Evolutionary conservation across 2,113 vertebrate species (phyloP).

Genomic region (Heterotis niloticus): DNA sequence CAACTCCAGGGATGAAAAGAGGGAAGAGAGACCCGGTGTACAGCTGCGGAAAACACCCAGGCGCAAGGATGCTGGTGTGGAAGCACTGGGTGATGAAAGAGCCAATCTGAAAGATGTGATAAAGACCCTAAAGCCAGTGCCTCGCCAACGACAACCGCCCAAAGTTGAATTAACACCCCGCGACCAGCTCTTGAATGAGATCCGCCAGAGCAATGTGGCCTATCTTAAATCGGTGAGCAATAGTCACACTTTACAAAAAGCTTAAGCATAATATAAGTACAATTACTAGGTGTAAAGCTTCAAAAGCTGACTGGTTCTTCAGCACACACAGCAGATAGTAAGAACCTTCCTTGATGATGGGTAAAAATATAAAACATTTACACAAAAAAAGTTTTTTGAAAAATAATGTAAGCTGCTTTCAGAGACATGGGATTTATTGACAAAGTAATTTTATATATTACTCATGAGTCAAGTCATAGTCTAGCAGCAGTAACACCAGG

Average conservation of each 20-base stretch:
- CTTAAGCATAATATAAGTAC: no score
- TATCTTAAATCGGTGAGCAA: constrained; percentile 81
- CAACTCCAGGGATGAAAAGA: constrained; percentile 57
- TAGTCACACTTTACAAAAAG: no score
- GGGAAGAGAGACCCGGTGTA: constrained; percentile 61
- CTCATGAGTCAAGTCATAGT: neutral
- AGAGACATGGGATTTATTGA: neutral
- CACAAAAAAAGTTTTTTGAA: neutral
- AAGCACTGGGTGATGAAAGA: constrained; percentile 60
- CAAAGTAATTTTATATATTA: neutral
- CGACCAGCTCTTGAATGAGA: constrained; percentile 82
- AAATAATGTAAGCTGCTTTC: neutral
- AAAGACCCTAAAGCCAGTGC: constrained; percentile 84
- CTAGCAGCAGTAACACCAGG: neutral
- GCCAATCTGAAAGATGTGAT: constrained; percentile 84
- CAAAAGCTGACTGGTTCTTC: no score
- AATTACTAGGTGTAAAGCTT: no score
- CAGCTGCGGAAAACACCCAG: constrained; percentile 60
- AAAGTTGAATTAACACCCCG: constrained; percentile 82
- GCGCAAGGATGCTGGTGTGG: constrained; percentile 40
- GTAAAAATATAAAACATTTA: neutral
- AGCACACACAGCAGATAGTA: no score
- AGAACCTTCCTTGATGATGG: no score
- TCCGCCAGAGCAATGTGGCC: constrained; percentile 87
- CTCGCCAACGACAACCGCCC: constrained; percentile 77